phyloP scores from a whole-genome alignment of 2,797 vertebrate genomes.

The Echeneis naucrates region DNA sequence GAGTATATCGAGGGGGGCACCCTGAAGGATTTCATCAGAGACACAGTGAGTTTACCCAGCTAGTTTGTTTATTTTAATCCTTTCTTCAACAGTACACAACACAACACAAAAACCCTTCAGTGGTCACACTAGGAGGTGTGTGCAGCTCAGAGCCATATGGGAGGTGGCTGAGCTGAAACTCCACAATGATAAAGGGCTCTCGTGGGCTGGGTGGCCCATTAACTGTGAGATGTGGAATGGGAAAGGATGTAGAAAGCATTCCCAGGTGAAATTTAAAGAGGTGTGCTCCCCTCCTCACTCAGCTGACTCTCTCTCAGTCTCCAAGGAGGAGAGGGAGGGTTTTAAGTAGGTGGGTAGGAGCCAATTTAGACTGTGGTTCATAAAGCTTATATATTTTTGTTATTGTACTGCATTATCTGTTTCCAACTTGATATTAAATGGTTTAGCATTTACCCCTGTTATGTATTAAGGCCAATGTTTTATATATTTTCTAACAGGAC shows the following conservation, averaged over 20 bases:
- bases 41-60: constrained; percentile 82
- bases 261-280: constrained; percentile 69
- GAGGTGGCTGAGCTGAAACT: constrained; percentile 68
- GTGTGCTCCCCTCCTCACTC: constrained; percentile 45
- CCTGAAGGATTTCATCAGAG: constrained; percentile 93
- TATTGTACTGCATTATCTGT: background rate
- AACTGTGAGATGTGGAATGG: constrained; percentile 43
- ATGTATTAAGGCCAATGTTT: background rate
- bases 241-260: constrained; percentile 69
- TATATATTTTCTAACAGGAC: constrained; percentile 82
- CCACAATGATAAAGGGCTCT: constrained; percentile 35
- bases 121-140: constrained; percentile 26
- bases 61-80: constrained; percentile 31
- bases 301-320: constrained; percentile 1
- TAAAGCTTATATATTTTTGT: constrained; percentile 6
- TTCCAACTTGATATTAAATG: background rate
- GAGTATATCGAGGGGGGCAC: constrained; percentile 96
- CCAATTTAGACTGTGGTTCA: background rate
- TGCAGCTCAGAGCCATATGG: constrained; percentile 30
- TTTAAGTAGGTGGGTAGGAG: constrained; percentile 7
- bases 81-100: constrained; percentile 6
- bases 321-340: constrained; percentile 21
- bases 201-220: constrained; percentile 53
- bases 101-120: constrained; percentile 34
- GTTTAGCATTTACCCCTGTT: constrained; percentile 10